Evolutionary conservation across 2,888 invertebrate genomes (phyloP).

Genomic region (Podotricha telesiphe): DNA sequence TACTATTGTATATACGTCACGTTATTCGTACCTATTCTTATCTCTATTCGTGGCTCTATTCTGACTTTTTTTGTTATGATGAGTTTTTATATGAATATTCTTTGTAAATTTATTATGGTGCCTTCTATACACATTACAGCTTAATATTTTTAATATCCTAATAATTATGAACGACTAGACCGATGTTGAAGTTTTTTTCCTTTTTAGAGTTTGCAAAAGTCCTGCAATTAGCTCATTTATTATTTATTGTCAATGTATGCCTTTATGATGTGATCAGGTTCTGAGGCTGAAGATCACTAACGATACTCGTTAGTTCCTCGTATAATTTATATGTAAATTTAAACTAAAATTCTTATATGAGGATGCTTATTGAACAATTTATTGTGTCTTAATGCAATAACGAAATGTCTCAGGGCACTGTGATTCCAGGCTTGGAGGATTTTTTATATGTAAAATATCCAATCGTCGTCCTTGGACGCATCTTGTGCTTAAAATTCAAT

Average conservation of each 20-base stretch:
- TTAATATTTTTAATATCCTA: background rate
- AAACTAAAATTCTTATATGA: slow-evolving; percentile 11
- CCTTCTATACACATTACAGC: too few relatives aligned
- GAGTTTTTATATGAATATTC: too few relatives aligned
- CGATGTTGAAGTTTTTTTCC: background rate
- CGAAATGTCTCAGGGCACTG: too few relatives aligned
- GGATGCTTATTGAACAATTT: background rate
- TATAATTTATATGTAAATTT: slow-evolving; percentile 31
- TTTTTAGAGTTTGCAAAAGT: background rate
- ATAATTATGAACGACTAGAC: background rate
- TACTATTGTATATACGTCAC: too few relatives aligned
- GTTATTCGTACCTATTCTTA: too few relatives aligned
- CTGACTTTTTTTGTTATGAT: too few relatives aligned
- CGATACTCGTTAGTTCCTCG: slow-evolving; percentile 20
- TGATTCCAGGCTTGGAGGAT: too few relatives aligned
- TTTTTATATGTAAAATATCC: too few relatives aligned
- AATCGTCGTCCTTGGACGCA: too few relatives aligned
- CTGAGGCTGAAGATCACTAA: slow-evolving; percentile 23
- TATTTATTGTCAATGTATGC: slow-evolving; percentile 18
- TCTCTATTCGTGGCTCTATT: too few relatives aligned
- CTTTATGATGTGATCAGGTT: background rate
- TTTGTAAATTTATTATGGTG: too few relatives aligned
- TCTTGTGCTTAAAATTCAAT: too few relatives aligned
- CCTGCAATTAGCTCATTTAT: background rate
- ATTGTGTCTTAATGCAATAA: background rate